Evolutionary conservation across 1,140 invertebrate species (phyloP).

Genomic region (Pachyrhynchus sulphureomaculatus): DNA sequence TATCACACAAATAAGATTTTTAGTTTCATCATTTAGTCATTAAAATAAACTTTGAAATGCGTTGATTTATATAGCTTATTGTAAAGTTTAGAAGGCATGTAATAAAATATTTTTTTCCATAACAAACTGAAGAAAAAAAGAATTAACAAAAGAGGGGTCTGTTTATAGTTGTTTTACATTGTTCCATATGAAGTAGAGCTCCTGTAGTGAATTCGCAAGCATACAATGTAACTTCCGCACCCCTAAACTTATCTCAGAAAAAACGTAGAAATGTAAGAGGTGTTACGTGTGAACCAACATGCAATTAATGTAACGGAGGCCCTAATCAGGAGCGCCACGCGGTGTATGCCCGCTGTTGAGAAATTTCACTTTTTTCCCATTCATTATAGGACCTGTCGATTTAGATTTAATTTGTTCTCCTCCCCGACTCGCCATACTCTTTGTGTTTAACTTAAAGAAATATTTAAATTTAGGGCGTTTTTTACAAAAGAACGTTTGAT

Average conservation of each 20-base stretch:
- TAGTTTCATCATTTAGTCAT: too few relatives aligned
- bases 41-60: too few relatives aligned
- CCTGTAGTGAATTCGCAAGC: conserved; percentile 1
- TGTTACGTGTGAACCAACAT: conserved; percentile 42
- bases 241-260: conserved; percentile 35
- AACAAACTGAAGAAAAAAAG: too few relatives aligned
- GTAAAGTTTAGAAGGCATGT: too few relatives aligned
- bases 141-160: too few relatives aligned
- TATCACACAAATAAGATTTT: too few relatives aligned
- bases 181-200: neutral
- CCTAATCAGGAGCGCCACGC: conserved; percentile 36
- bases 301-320: conserved; percentile 44
- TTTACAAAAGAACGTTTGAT: conserved; percentile 20
- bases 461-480: conserved; percentile 38
- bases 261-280: conserved; percentile 32
- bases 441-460: conserved; percentile 31
- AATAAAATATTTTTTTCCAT: too few relatives aligned
- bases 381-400: conserved; percentile 34
- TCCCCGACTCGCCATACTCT: conserved; percentile 21
- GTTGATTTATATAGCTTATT: too few relatives aligned
- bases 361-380: conserved; percentile 32
- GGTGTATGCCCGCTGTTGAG: conserved; percentile 37
- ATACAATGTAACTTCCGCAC: conserved; percentile 36
- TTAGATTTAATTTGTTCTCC: conserved; percentile 33
- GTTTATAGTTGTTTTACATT: neutral